These are phyloP conservation scores for Sciurus niger DNA, from an alignment of 2,113 vertebrate genomes.

Conservation along the genomic window DNA sequence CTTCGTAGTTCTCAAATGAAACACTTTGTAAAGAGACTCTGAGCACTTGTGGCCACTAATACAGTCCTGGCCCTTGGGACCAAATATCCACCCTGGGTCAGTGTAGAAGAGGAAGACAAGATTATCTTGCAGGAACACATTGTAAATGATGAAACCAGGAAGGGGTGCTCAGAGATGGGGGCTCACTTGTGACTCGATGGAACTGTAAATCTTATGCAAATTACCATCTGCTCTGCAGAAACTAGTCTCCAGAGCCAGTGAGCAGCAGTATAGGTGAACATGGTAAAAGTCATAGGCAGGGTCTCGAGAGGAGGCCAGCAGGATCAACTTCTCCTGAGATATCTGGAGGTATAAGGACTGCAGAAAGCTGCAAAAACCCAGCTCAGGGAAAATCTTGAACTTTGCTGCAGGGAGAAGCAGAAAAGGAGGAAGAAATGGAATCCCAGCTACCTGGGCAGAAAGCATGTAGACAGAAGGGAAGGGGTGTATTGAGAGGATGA, in stretches of 20 bases:
- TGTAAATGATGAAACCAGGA: neutral
- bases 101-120: neutral
- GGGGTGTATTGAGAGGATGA: neutral
- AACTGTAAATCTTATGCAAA: accelerated
- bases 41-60: too few relatives aligned
- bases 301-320: too few relatives aligned
- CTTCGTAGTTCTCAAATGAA: neutral
- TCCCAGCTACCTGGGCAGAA: neutral
- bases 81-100: neutral
- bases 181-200: accelerated
- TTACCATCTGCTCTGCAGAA: accelerated
- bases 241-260: neutral
- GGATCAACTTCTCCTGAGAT: neutral
- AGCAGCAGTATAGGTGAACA: neutral
- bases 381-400: neutral
- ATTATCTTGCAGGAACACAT: accelerated
- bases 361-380: too few relatives aligned
- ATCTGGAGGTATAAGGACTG: neutral
- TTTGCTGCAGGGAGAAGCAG: too few relatives aligned
- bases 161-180: neutral
- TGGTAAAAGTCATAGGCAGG: accelerated
- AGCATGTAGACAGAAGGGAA: neutral
- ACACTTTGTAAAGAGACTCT: neutral
- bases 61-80: too few relatives aligned
- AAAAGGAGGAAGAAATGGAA: neutral